Base-by-base conservation (phyloP, 2,113 vertebrate species). In the Psophia crepitans region DNA sequence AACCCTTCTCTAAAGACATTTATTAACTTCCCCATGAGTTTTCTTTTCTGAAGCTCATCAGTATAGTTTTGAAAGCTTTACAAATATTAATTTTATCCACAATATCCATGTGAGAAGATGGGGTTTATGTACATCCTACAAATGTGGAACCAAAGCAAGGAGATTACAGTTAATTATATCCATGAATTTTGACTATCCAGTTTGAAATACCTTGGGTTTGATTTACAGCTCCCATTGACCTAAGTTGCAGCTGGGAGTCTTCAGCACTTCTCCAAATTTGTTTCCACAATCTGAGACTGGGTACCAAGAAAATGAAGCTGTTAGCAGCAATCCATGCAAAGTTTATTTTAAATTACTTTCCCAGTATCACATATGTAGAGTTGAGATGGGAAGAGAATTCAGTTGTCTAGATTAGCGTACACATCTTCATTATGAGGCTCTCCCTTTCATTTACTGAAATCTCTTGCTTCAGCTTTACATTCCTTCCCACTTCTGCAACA, bases 1-100 rank as follows among this genome's bases (percentile, higher is more conserved):
- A 93, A 65, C 8, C 16, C 61, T 79, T 87, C 77, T 85, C 57
- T 85, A 41, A 96, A 80, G 61, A 84, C 69, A 71, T 75, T 89
- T 70, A 91, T 79, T 88, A 94, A 89, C 33, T 48, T 91, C 57
- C 48, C 78, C 77, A 81, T 48, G 89, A 94, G 74, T 73, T 91
- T 91, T 89, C 39, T 78, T 84, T 89, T 91, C 84, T 87, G 19
- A 82, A 48, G 32, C 14, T 84, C 95, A 89, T 75, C 43, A 53
- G 65, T 35, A 56, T 48, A 89, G 53, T 79, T 94, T 84, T 79
- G 56, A 95, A 87, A 93, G 43, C 46, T 70, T 81, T 78, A 91
- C 21, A 96, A 91, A 87, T 82, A 96, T 84, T 81, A 89, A 93
- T 87, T 82, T 79, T 85, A 70, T 37, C 32, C 61, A 71, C 57